Evolutionary conservation across 1,140 invertebrate species (phyloP), one percentile per base, ranked within the genome.

Genomic region (Ceratina calcarata): DNA sequence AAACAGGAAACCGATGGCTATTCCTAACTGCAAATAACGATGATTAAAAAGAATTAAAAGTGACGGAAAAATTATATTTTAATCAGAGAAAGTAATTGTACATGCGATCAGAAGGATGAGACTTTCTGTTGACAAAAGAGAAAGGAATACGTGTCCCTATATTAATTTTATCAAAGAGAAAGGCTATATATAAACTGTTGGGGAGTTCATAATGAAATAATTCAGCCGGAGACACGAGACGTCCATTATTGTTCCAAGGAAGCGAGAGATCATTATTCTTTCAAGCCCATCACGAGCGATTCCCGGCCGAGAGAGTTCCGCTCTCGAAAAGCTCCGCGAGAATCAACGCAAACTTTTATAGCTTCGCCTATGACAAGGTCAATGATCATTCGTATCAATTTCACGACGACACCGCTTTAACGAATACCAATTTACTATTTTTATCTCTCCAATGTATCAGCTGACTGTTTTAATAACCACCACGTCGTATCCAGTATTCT

Each of bases 1-100:
- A 24, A 98, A 93, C 1, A 99, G 91, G 92, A 99, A 99, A 8
- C 98, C 98, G 7, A 97, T 93, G 0, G 98, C 98, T 16, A 98
- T 95, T 24, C 98, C 98, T 18, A 99, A 92, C 97, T 98, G 93
- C 49, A 71, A 70, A 55, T 6, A 2, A 20, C 10, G 2, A 64
- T 12, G n/a, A n/a, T n/a, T n/a, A n/a, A n/a, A 45, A n/a, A 45
- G 1, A 2, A 15, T 20, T 51, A 22, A 24, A 24, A 3, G 6
- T n/a, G 13, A n/a, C 3, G 16, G 8, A n/a, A n/a, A n/a, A 58
- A 58, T n/a, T 1, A 37, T 37, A 6, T 37, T 37, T 37, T 37
- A 6, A 37, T 37, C 32, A 6, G 32, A 37, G 6, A 37, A 37
- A 37, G 6, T 37, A 37, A 37, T 37, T 37, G 32, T 6, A 6